phyloP scores from a whole-genome alignment of 1,140 invertebrate genomes.

The Drosophila bifasciata region DNA sequence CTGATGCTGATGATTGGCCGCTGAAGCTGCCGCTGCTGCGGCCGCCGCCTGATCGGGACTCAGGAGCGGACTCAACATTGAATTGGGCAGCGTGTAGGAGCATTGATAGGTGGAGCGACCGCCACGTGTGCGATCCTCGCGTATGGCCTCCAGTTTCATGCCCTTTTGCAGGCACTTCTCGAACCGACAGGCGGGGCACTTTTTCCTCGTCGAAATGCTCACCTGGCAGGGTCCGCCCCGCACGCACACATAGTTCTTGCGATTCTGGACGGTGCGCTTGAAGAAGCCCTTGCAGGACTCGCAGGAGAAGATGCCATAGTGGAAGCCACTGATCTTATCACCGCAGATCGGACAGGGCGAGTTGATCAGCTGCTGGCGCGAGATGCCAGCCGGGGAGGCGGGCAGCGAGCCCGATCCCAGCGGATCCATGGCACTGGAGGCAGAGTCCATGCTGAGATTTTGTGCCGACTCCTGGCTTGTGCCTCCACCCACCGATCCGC shows the following conservation, averaged over 20 bases:
- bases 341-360: constrained; percentile 97
- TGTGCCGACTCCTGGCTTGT: constrained; percentile 58
- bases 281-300: constrained; percentile 99
- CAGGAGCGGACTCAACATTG: constrained; percentile 84
- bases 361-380: constrained; percentile 90
- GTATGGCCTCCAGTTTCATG: constrained; percentile 98
- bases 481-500: background rate
- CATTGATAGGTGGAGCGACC: constrained; percentile 98
- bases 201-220: constrained; percentile 96
- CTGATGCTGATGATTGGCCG: constrained; percentile 35
- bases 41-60: constrained; percentile 73
- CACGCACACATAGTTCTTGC: constrained; percentile 97
- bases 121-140: constrained; percentile 96
- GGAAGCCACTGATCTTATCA: constrained; percentile 97
- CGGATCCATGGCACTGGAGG: constrained; percentile 28
- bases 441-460: constrained; percentile 71
- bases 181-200: constrained; percentile 98
- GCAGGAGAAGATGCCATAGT: constrained; percentile 98
- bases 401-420: constrained; percentile 40
- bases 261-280: constrained; percentile 98
- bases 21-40: constrained; percentile 51
- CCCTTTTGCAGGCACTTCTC: constrained; percentile 97
- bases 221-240: constrained; percentile 95
- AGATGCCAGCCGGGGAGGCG: constrained; percentile 89
- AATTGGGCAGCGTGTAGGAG: constrained; percentile 93